phyloP scores from a whole-genome alignment of 2,113 vertebrate genomes.

The Egretta garzetta region DNA sequence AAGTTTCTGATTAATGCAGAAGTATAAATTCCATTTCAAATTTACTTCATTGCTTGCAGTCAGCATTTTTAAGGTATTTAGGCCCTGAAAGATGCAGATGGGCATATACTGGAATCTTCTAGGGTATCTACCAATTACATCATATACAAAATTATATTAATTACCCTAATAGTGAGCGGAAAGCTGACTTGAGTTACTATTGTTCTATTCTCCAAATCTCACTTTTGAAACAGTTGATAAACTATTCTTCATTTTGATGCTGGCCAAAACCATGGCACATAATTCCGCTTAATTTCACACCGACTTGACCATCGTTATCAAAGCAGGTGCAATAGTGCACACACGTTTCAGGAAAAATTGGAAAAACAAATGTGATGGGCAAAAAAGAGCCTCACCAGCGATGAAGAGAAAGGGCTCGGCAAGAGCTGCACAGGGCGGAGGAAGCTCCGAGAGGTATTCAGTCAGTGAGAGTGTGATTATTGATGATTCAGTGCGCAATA shows the following conservation, averaged over 20 bases:
- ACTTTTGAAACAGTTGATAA: background rate
- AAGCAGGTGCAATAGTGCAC: background rate
- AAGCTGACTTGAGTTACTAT: background rate
- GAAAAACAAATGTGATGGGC: fast-evolving
- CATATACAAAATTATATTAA: background rate
- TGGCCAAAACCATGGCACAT: background rate
- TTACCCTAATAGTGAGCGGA: background rate
- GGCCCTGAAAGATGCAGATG: background rate
- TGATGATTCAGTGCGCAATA: background rate
- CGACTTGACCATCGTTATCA: background rate
- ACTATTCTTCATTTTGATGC: background rate
- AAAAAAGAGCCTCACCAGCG: background rate
- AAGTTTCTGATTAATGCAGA: background rate
- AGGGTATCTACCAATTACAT: background rate
- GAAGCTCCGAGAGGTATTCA: background rate
- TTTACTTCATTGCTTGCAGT: background rate
- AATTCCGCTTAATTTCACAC: background rate
- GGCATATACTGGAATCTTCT: background rate
- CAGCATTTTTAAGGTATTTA: background rate
- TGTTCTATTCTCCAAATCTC: background rate
- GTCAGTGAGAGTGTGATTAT: background rate
- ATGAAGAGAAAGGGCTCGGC: background rate
- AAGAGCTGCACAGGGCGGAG: background rate
- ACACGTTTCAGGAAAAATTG: background rate
- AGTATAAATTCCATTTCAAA: background rate